Evolutionary conservation across 2,888 invertebrate genomes (phyloP).

Genomic region (Alloplasta piceator): DNA sequence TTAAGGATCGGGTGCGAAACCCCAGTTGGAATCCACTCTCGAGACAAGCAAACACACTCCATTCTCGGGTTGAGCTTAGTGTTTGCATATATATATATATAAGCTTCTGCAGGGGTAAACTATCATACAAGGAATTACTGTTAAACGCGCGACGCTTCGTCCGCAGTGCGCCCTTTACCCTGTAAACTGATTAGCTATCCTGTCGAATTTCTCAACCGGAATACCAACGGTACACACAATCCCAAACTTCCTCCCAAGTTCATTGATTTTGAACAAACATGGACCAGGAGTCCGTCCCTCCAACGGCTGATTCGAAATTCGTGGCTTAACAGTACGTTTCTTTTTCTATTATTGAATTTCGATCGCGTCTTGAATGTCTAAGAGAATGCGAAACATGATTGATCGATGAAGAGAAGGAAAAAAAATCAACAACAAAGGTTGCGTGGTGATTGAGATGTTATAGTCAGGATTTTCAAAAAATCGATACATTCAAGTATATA

Average conservation of each 20-base stretch:
- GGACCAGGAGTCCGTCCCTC: neutral
- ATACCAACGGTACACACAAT: slow-evolving; percentile 44
- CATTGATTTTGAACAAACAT: neutral
- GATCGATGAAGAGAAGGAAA: neutral
- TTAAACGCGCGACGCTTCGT: slow-evolving; percentile 72
- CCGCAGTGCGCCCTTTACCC: slow-evolving; percentile 60
- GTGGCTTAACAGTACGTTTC: slow-evolving; percentile 1
- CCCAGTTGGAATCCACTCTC: slow-evolving; percentile 73
- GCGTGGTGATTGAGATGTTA: no score
- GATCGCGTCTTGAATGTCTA: slow-evolving; percentile 1
- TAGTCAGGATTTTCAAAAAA: no score
- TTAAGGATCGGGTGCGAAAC: slow-evolving; percentile 65
- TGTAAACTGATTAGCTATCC: slow-evolving; percentile 73
- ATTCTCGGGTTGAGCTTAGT: slow-evolving; percentile 23
- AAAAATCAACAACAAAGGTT: no score
- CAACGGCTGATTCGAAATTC: slow-evolving; percentile 7
- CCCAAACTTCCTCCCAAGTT: slow-evolving; percentile 12
- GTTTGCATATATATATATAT: slow-evolving; percentile 8
- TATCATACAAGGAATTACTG: slow-evolving; percentile 78
- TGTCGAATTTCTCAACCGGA: slow-evolving; percentile 49
- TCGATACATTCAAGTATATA: no score
- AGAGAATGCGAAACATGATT: neutral
- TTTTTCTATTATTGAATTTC: slow-evolving; percentile 7
- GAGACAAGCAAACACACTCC: slow-evolving; percentile 72
- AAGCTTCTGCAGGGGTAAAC: slow-evolving; percentile 1